Evolutionary conservation across 2,888 invertebrate genomes (phyloP).

Genomic region (Drosophila antonietae): DNA sequence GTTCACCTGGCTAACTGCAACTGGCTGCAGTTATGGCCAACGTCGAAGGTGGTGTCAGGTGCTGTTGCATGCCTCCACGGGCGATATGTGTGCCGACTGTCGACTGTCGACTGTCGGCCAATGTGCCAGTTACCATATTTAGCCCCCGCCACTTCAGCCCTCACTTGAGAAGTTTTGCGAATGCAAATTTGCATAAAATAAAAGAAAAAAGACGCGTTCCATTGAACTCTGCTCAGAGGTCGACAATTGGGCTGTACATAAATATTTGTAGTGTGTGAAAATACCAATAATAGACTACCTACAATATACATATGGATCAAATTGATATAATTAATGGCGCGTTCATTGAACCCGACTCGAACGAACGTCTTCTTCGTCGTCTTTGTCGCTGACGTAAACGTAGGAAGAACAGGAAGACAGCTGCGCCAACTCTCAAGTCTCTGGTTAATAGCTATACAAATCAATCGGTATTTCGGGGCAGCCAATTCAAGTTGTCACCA

Average conservation of each 20-base stretch:
- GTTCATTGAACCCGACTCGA: conserved; percentile 67
- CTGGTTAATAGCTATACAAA: conserved; percentile 46
- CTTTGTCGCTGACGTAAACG: conserved; percentile 54
- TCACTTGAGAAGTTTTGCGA: conserved; percentile 32
- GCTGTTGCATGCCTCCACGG: conserved; percentile 49
- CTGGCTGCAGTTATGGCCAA: conserved; percentile 29
- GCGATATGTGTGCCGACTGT: conserved; percentile 58
- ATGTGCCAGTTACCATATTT: conserved; percentile 44
- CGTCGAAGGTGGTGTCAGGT: conserved; percentile 37
- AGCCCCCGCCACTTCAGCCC: not conserved
- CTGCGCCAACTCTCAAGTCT: conserved; percentile 59
- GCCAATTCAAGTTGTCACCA: conserved; percentile 36
- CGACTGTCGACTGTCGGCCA: conserved; percentile 53
- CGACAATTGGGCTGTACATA: conserved; percentile 3
- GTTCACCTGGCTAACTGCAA: conserved; percentile 32
- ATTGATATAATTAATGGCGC: conserved; percentile 56
- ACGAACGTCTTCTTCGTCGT: conserved; percentile 32
- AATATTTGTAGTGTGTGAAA: conserved; percentile 18
- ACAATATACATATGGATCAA: conserved; percentile 14
- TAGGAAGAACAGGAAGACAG: conserved; percentile 26
- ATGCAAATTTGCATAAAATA: conserved; percentile 49
- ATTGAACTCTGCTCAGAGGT: conserved; percentile 48
- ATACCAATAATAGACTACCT: conserved; percentile 18
- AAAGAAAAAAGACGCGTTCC: conserved; percentile 30
- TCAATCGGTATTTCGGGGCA: conserved; percentile 52